Evolutionary conservation across 2,113 vertebrate genomes (phyloP).

Genomic region (Rutilus rutilus): DNA sequence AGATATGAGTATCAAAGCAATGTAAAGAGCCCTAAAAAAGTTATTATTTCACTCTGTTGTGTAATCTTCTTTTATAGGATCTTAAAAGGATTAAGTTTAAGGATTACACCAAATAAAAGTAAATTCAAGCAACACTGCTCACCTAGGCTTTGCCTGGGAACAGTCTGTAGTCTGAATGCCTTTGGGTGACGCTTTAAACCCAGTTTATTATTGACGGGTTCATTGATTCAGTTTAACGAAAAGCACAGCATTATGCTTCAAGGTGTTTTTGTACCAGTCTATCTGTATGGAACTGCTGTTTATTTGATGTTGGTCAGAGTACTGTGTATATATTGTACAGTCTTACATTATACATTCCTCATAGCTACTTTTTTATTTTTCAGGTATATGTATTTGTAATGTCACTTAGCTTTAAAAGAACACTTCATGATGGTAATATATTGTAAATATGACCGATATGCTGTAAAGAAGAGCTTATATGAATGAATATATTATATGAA

Average conservation of each 20-base stretch:
- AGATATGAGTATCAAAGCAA: conserved; percentile 14
- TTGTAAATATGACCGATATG: conserved; percentile 34
- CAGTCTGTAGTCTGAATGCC: conserved; percentile 12
- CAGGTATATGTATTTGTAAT: conserved; percentile 30
- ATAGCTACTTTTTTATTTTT: conserved; percentile 28
- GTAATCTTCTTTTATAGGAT: conserved; percentile 31
- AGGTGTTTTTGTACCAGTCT: conserved; percentile 7
- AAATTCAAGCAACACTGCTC: conserved; percentile 28
- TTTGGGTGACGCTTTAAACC: conserved; percentile 31
- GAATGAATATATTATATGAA: conserved; percentile 1
- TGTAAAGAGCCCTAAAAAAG: conserved; percentile 13
- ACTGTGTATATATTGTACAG: conserved; percentile 32
- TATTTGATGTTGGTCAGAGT: conserved; percentile 13
- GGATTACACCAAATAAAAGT: conserved; percentile 35
- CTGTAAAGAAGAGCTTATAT: conserved; percentile 20
- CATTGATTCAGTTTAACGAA: conserved; percentile 23
- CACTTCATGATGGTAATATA: conserved; percentile 3
- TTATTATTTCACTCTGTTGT: conserved; percentile 28
- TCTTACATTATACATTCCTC: conserved; percentile 33
- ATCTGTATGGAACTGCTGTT: conserved; percentile 24
- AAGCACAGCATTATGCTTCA: conserved; percentile 27
- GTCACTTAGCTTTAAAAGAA: neutral
- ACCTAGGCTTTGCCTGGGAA: conserved; percentile 9
- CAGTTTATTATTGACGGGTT: conserved; percentile 24
- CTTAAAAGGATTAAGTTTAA: conserved; percentile 32